Conservation (phyloP, 2,888 invertebrate species). For the Pollenia griseotomentosa region DNA sequence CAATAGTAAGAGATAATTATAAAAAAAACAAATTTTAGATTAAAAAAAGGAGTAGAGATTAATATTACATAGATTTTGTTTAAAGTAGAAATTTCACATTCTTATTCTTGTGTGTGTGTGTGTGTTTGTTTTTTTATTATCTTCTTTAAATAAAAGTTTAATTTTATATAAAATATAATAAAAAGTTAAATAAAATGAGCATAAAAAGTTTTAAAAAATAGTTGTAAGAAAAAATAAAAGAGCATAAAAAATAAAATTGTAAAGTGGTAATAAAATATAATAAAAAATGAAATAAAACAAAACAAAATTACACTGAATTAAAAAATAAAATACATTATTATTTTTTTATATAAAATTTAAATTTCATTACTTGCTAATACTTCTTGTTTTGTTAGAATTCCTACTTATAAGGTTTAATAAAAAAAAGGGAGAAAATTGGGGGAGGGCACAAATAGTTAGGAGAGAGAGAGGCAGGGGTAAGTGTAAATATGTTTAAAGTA, state of each 20-base stretch:
- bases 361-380: slow-evolving; percentile 62
- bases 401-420: slow-evolving; percentile 25
- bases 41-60: slow-evolving; percentile 50
- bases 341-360: slow-evolving; percentile 30
- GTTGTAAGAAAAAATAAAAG: slow-evolving; percentile 25
- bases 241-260: slow-evolving; percentile 50
- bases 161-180: slow-evolving; percentile 42
- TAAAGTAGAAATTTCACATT: slow-evolving; percentile 56
- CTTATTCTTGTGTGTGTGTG: slow-evolving; percentile 13
- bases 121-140: neutral
- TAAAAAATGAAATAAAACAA: slow-evolving; percentile 40
- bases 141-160: slow-evolving; percentile 27
- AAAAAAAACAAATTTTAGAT: slow-evolving; percentile 59
- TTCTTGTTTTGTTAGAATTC: slow-evolving; percentile 60
- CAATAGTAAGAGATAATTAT: slow-evolving; percentile 67
- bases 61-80: slow-evolving; percentile 60
- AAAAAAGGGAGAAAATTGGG: neutral
- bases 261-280: slow-evolving; percentile 21
- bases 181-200: slow-evolving; percentile 49
- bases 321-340: slow-evolving; percentile 13
- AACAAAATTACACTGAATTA: slow-evolving; percentile 41
- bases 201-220: slow-evolving; percentile 48
- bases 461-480: neutral
- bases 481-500: neutral
- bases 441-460: neutral